Percentiles rank a stretch among this genome's conserved stretches.
phyloP scores from a whole-genome alignment of 2,797 vertebrate genomes.

The Eospalax fontanierii region DNA sequence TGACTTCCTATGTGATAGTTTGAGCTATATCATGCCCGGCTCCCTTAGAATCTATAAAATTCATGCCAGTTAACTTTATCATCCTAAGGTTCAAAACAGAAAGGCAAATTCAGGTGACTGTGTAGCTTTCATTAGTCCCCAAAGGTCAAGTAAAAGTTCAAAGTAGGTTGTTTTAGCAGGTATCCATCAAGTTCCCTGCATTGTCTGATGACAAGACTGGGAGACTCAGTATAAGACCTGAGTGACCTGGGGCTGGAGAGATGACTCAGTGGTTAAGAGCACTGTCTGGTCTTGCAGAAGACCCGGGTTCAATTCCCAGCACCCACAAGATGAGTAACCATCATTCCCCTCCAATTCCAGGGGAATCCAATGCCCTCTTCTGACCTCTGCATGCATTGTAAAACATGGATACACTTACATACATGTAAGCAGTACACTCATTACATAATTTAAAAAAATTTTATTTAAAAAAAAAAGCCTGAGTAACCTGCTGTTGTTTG shows the following conservation, averaged over 20 bases:
- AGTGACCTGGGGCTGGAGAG: not conserved
- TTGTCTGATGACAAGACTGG: not conserved
- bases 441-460: too few species aligned
- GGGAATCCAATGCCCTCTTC: too few species aligned
- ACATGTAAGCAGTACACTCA: too few species aligned
- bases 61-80: not conserved
- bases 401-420: too few species aligned
- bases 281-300: too few species aligned
- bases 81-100: constrained; percentile 14
- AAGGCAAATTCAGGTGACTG: not conserved
- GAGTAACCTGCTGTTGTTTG: not conserved
- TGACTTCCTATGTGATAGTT: not conserved
- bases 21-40: not conserved
- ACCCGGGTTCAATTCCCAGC: too few species aligned
- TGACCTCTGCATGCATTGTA: too few species aligned
- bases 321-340: too few species aligned
- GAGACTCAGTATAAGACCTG: not conserved
- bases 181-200: too few species aligned
- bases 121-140: not conserved
- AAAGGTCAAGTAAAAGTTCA: not conserved
- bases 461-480: not conserved
- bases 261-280: too few species aligned
- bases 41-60: not conserved
- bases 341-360: too few species aligned
- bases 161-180: not conserved